These are phyloP conservation scores for Campylomormyrus tamandua DNA, from an alignment of 2,113 vertebrate species.

Conservation along the genomic window DNA sequence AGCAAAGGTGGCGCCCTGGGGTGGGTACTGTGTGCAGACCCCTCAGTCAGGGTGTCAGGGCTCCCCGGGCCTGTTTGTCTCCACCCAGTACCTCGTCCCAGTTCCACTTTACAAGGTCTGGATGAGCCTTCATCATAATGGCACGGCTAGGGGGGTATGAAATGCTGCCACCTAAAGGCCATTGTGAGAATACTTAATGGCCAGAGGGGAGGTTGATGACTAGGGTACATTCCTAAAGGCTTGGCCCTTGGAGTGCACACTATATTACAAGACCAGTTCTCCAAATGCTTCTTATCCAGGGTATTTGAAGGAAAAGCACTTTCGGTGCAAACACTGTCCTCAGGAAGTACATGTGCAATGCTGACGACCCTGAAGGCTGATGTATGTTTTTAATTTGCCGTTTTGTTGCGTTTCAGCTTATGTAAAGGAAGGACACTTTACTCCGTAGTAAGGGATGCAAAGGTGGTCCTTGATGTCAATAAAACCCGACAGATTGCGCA, in stretches of 20 bases:
- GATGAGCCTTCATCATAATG: background rate
- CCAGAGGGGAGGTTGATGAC: background rate
- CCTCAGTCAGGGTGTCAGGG: constrained; percentile 32
- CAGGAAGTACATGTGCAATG: background rate
- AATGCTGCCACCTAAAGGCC: background rate
- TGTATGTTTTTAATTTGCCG: background rate
- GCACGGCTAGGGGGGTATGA: background rate
- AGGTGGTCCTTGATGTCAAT: constrained; percentile 93
- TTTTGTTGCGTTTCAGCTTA: constrained; percentile 64
- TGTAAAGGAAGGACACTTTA: constrained; percentile 96
- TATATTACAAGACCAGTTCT: background rate
- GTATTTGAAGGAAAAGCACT: background rate
- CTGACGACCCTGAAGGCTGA: background rate
- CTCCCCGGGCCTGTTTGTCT: background rate
- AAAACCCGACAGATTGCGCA: constrained; percentile 97
- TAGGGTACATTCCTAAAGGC: background rate
- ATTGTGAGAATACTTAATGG: background rate
- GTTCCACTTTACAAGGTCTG: background rate
- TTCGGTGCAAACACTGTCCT: background rate
- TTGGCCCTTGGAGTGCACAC: background rate
- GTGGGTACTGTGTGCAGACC: constrained; percentile 35
- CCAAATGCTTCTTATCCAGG: background rate
- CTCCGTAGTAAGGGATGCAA: constrained; percentile 90
- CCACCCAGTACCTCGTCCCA: background rate
- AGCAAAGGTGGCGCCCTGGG: constrained; percentile 34